Evolutionary conservation across 2,888 invertebrate genomes (phyloP).

Genomic region (Gonocerus acuteangulatus): DNA sequence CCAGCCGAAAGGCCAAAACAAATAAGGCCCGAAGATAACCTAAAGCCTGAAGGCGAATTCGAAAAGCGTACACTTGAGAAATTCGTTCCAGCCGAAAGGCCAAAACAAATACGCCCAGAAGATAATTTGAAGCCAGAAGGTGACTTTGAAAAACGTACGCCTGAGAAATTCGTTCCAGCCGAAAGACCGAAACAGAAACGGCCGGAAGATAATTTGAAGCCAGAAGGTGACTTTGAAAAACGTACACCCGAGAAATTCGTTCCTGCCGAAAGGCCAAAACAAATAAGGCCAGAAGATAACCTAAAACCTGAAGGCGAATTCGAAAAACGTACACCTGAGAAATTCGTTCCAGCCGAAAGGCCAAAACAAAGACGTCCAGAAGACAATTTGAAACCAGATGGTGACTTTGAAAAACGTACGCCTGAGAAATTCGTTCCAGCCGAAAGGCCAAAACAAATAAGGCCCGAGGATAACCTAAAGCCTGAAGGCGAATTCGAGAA

Average conservation of each 20-base stretch:
- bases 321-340: conserved; percentile 38
- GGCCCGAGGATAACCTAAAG: conserved; percentile 41
- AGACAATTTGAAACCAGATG: conserved; percentile 40
- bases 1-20: conserved; percentile 45
- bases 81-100: conserved; percentile 47
- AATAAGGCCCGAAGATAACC: conserved; percentile 43
- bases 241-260: conserved; percentile 43
- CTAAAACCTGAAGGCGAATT: conserved; percentile 53
- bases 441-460: conserved; percentile 45
- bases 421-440: conserved; percentile 42
- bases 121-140: conserved; percentile 48
- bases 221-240: conserved; percentile 45
- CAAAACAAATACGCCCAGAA: conserved; percentile 40
- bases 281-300: conserved; percentile 46
- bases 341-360: conserved; percentile 48
- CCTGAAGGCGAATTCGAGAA: conserved; percentile 45
- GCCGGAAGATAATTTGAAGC: conserved; percentile 40
- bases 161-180: conserved; percentile 44
- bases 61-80: conserved; percentile 44
- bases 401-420: conserved; percentile 39
- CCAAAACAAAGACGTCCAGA: conserved; percentile 44
- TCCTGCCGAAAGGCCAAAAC: conserved; percentile 47
- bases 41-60: conserved; percentile 44
- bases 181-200: conserved; percentile 46
- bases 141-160: conserved; percentile 42